Percentiles rank a stretch among this genome's conserved stretches.
These are phyloP conservation scores for Ardeotis arabs DNA, from an alignment of 2,113 vertebrate species.

Conservation along the genomic window DNA sequence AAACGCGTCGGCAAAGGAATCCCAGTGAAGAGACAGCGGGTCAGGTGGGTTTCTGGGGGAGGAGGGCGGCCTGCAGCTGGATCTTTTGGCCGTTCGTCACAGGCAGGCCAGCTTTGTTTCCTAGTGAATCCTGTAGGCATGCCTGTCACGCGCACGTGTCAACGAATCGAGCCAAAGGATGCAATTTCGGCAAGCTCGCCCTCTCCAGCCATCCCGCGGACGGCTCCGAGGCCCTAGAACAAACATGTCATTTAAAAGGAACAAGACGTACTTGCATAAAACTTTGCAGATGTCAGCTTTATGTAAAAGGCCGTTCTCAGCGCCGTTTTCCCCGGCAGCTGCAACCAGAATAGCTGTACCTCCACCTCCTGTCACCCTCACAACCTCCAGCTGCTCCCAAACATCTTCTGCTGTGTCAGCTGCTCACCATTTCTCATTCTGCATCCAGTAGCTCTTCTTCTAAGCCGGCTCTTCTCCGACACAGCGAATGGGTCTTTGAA, in stretches of 20 bases:
- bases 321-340: not conserved
- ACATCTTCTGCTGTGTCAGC: not conserved
- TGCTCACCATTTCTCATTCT: not conserved
- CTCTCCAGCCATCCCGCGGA: fast-evolving
- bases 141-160: fast-evolving
- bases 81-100: fast-evolving
- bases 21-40: fast-evolving
- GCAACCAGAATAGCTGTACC: not conserved
- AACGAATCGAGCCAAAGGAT: fast-evolving
- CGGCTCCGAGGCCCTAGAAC: fast-evolving
- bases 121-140: fast-evolving
- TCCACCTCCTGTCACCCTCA: not conserved
- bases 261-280: fast-evolving
- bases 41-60: fast-evolving
- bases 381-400: not conserved
- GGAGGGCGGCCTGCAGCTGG: not conserved
- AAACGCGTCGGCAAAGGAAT: not conserved
- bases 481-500: not conserved
- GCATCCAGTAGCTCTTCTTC: not conserved
- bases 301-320: not conserved
- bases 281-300: not conserved
- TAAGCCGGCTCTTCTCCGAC: not conserved
- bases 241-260: not conserved
- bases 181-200: not conserved
- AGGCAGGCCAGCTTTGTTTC: not conserved